Evolutionary conservation across 2,797 vertebrate species (phyloP), one percentile per base, ranked within the genome.

Genomic region (Pteropus rufus): DNA sequence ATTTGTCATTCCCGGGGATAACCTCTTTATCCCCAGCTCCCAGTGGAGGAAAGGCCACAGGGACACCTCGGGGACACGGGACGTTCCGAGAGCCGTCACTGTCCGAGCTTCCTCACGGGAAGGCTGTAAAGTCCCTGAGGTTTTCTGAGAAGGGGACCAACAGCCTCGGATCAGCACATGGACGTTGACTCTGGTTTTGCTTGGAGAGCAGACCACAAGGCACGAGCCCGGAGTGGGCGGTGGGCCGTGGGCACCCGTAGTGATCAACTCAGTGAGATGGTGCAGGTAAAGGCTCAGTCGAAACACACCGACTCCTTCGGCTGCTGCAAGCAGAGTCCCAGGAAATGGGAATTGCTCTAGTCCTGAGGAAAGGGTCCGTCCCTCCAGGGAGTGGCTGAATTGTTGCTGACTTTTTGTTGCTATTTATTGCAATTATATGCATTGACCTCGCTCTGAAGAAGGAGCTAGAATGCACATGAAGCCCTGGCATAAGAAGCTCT

Each of bases 361-460:
- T 26, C 54, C 85, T 23, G 18, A 62, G 29, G 77, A 89, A 69
- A 39, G 52, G 16, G 19, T 52, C 41, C 36, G 31, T 65, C 79
- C 49, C 83, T 80, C 58, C 2, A 64, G 60, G 77, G 77, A 95
- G 60, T 73, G 39, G 44, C 89, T 39, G 75, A 65, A 83, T 60
- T 60, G 39, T 70, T 87, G 69, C 83, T 89, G 75, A 85, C 23
- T 49, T 89, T 83, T 91, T 67, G 89, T 89, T 83, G 84, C 70
- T 39, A 11, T 91, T 87, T 46, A 19, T 79, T 41, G 60, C 62
- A 69, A 49, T 69, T n/a, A 24, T 77, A 36, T 56, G 52, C 54
- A 31, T 44, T 86, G 90, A 94, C 92, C 75, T 93, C 75, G 91
- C 64, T 70, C 24, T 58, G 82, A 86, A 81, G 77, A 77, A 73